Evolutionary conservation across 2,888 invertebrate genomes (phyloP), one percentile per base, ranked within the genome.

Genomic region (Hydriomena furcata): DNA sequence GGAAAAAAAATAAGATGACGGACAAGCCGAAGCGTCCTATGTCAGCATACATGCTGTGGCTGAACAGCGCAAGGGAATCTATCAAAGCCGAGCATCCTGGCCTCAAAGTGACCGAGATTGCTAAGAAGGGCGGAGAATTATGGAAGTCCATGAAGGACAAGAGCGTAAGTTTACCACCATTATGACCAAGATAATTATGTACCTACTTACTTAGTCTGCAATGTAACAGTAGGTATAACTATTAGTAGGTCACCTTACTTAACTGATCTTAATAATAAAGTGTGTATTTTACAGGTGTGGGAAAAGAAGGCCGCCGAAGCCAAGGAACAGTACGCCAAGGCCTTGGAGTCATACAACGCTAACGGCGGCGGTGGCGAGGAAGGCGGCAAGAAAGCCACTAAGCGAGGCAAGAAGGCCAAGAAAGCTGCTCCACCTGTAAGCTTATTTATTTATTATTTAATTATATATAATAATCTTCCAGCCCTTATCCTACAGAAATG

Each of bases 41-140:
- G 74, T 95, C 98, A 37, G 98, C 97, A 1, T 99, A 97, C 81
- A 97, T 99, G 95, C 81, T 99, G 63, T 99, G 98, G 98, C 91
- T 99, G 63, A 98, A 96, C 80, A 97, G 95, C 64, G 94, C 93
- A 53, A 92, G 99, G 63, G 96, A 97, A 68, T 90, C 92, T 62
- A 96, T 99, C 61, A 99, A 98, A 84, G 91, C 94, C 24, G 96
- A 98, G 40, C 93, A 96, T 91, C 98, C 99, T 20, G 98, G 97
- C 56, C 94, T 98, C 58, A 94, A 95, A 73, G 94, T 99, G 17
- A 97, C 97, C 5, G 99, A 99, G 73, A 94, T 99, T 54, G 95
- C 98, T 30, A 98, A 98, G 87, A 97, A 96, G 74, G 99, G 95
- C 50, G 99, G 99, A 37, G 98, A 99, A 91, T 91, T 97, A 91